Conservation (phyloP, 2,113 vertebrate species). For the Archilochus colubris region DNA sequence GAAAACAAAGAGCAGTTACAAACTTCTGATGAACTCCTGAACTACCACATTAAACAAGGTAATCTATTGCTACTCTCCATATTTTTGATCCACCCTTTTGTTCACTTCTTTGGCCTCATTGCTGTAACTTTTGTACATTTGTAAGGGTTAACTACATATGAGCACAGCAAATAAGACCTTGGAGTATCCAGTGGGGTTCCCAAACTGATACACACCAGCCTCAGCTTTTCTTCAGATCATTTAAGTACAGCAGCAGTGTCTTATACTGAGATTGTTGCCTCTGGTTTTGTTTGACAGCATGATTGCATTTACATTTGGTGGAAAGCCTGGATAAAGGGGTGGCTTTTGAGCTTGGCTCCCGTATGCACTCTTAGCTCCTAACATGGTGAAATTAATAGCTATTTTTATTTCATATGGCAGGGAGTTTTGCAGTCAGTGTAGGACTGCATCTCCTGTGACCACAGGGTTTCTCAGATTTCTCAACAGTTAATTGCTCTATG, state of each 20-base stretch:
- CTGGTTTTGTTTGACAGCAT: constrained; percentile 31
- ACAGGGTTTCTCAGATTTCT: constrained; percentile 46
- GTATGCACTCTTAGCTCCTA: not conserved
- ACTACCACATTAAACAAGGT: constrained; percentile 38
- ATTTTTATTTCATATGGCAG: constrained; percentile 56
- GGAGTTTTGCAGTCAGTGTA: constrained; percentile 26
- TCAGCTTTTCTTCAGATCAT: not conserved
- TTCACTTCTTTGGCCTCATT: not conserved
- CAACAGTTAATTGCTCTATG: not conserved
- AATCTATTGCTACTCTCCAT: constrained; percentile 10
- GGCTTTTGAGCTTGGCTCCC: constrained; percentile 10
- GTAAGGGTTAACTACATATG: not conserved
- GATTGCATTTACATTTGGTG: not conserved
- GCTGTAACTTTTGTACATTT: not conserved
- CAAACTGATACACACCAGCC: not conserved
- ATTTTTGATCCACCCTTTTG: not conserved
- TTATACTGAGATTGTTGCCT: not conserved
- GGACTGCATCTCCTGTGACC: constrained; percentile 37
- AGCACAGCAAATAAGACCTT: not conserved
- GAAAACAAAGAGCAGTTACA: constrained; percentile 57
- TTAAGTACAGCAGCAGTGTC: not conserved
- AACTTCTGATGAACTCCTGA: constrained; percentile 57
- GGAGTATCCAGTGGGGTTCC: not conserved
- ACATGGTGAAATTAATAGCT: constrained; percentile 40
- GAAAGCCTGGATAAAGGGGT: not conserved